Evolutionary conservation across 2,113 vertebrate genomes (phyloP).

Genomic region (Anseranas semipalmata): DNA sequence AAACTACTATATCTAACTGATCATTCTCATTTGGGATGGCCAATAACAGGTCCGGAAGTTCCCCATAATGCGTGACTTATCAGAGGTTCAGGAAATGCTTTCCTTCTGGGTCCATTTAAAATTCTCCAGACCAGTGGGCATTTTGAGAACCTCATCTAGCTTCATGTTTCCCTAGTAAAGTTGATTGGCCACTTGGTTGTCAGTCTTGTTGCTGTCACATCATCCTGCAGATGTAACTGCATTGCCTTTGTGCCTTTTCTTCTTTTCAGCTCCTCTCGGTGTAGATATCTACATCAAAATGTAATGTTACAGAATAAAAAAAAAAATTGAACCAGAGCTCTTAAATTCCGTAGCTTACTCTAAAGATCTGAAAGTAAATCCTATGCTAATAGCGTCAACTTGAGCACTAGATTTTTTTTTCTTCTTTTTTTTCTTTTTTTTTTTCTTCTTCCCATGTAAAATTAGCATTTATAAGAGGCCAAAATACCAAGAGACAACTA

Average conservation of each 20-base stretch:
- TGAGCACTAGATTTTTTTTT: neutral
- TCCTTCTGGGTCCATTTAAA: neutral
- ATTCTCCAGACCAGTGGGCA: neutral
- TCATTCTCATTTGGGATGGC: neutral
- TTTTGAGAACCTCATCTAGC: neutral
- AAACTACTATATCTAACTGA: neutral
- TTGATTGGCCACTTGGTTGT: neutral
- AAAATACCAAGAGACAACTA: neutral
- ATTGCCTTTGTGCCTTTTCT: neutral
- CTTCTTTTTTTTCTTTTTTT: neutral
- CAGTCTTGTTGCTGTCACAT: neutral
- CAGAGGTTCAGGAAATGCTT: neutral
- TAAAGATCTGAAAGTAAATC: neutral
- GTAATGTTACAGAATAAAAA: neutral
- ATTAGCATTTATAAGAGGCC: neutral
- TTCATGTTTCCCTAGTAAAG: neutral
- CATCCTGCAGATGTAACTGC: neutral
- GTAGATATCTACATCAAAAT: neutral
- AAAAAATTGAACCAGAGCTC: neutral
- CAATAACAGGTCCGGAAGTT: neutral
- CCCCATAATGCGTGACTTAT: neutral
- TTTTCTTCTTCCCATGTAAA: neutral
- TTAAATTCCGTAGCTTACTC: neutral
- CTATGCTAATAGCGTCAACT: neutral
- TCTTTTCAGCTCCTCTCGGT: neutral